Evolutionary conservation across 2,888 invertebrate genomes (phyloP), one percentile per base, ranked within the genome.

Genomic region (Mermis nigrescens): DNA sequence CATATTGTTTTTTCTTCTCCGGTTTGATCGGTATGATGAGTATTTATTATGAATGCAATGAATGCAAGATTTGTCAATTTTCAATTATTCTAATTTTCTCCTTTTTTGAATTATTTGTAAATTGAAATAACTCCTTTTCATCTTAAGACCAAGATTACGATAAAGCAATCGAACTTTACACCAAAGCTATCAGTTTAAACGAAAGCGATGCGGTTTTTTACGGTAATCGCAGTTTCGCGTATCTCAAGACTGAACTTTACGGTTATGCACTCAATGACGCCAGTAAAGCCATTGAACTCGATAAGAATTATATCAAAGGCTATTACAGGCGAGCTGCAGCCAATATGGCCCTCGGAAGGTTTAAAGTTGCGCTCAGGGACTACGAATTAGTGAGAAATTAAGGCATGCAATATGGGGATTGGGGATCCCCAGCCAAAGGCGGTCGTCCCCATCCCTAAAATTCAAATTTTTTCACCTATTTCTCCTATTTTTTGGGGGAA

Each of bases 241-340:
- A 94, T 74, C 77, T 98, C 62, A 84, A 86, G 69, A 83, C 84
- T 60, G 98, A 99, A 76, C 86, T 85, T 74, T 95, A 89, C 75
- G 98, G 98, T 1, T 87, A 85, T 75, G 95, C 95, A 1, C 76
- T 95, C 59, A 79, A 77, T 46, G 98, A 99, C 79, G 95, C 95
- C 1, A 82, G 87, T 1, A 83, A 83, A 72, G 84, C 95, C 1
- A 85, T 98, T 60, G 85, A 86, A 74, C 74, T 89, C 64, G 92
- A 98, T 75, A 83, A 82, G 68, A 79, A 80, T 28, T 98, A 94
- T 73, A 80, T 91, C 28, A 95, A 98, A 73, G 76, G 91, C 0
- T 99, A 91, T 74, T 99, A 95, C 75, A 81, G 98, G 68, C 80
- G 95, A 70, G 98, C 95, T 0, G 89, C 90, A 1, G 85, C 98